Evolutionary conservation across 2,113 vertebrate genomes (phyloP).

Genomic region (Micromys minutus): DNA sequence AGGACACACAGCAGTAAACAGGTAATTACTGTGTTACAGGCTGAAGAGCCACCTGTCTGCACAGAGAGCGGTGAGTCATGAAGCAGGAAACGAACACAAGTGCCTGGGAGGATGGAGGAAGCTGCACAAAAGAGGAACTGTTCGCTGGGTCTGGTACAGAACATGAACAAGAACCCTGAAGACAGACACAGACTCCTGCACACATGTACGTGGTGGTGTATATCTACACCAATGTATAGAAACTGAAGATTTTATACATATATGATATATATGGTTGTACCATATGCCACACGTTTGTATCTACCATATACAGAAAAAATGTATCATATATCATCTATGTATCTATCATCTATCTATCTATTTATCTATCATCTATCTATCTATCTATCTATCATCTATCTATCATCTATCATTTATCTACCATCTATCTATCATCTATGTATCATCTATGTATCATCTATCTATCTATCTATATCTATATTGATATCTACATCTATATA

Average conservation of each 20-base stretch:
- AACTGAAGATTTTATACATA: background rate
- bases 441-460: too few relatives aligned
- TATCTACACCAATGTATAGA: background rate
- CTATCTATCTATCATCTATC: too few relatives aligned
- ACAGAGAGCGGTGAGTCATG: background rate
- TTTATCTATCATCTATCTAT: too few relatives aligned
- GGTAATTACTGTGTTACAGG: background rate
- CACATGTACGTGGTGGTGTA: background rate
- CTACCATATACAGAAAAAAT: too few relatives aligned
- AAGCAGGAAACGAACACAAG: background rate
- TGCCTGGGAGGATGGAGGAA: background rate
- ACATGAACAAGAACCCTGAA: background rate
- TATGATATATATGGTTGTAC: background rate
- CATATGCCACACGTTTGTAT: background rate
- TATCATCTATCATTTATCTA: too few relatives aligned
- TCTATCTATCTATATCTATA: too few relatives aligned
- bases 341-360: too few relatives aligned
- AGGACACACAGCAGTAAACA: background rate
- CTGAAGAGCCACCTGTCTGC: background rate
- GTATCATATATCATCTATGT: too few relatives aligned
- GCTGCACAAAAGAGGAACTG: background rate
- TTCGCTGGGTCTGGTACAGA: background rate
- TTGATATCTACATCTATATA: background rate
- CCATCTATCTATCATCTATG: too few relatives aligned
- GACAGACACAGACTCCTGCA: background rate